Evolutionary conservation across 2,888 invertebrate genomes (phyloP), one percentile per base, ranked within the genome.

Genomic region (Thera obeliscata): DNA sequence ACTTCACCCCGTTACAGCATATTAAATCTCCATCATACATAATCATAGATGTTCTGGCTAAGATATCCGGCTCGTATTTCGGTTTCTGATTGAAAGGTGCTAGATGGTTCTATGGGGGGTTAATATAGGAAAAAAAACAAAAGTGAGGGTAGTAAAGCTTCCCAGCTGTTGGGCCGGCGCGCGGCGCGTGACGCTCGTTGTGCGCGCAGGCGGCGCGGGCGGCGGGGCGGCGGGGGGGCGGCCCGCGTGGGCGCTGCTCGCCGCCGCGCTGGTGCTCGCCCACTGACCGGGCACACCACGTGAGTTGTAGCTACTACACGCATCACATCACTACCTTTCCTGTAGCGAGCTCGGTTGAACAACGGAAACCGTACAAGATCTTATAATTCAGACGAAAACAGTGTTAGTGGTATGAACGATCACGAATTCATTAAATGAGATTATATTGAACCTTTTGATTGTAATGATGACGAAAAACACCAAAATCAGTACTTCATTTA

Each of bases 221-320:
- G 89, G 91, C 91, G 88, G 87, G 87, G 87, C 87, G 87, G 82
- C 88, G 85, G 82, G 83, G 80, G 82, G 86, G 83, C 7, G 58
- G 65, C 66, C 84, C 85, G 84, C 86, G 76, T 88, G 87, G 48
- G 85, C 87, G 85, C 43, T 67, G 65, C 66, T 84, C 84, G 84
- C 85, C 76, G 87, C 87, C 86, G 41, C 83, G 82, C 87, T 85
- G 70, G 83, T 80, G 87, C 91, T 91, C 85, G 91, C 81, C 86
- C 90, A 87, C 89, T 91, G 90, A 91, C 90, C 89, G 89, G 89
- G 88, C 89, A 87, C 80, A 80, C 86, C 88, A 90, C 89, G 92
- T 92, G 91, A 89, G 90, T 94, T 71, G 70, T 69, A 52, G 67
- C 22, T 70, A 70, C 70, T 54, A 67, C 69, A 67, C 69, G 57